Conservation (phyloP, 2,888 invertebrate genomes). For the Spatulosminthurus flaviceps region DNA sequence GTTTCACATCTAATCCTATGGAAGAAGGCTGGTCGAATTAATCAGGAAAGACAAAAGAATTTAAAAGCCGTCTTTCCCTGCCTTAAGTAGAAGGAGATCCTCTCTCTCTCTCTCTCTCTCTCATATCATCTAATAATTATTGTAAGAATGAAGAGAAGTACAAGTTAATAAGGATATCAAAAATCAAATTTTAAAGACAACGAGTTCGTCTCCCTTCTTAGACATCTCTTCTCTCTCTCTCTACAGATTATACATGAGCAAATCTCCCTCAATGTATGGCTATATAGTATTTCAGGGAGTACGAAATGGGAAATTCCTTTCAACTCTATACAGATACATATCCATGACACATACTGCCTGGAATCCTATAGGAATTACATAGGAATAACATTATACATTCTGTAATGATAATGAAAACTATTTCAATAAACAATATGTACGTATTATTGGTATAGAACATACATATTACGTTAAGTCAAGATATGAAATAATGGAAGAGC, state of each 20-base stretch:
- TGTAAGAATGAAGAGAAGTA: not conserved
- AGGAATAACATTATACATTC: not conserved
- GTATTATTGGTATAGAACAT: too few species aligned
- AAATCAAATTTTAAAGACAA: conserved; percentile 9
- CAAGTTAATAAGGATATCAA: not conserved
- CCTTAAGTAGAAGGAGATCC: not conserved
- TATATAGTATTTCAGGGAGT: not conserved
- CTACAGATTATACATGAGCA: too few species aligned
- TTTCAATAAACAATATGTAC: not conserved
- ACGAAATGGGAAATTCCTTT: not conserved
- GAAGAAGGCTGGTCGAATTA: not conserved
- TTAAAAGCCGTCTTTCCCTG: not conserved
- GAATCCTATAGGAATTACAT: too few species aligned
- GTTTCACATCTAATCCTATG: not conserved
- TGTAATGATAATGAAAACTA: conserved; percentile 9
- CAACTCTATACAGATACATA: not conserved
- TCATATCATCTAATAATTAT: too few species aligned
- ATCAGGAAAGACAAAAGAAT: not conserved
- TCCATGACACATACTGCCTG: not conserved
- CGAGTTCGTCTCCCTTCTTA: not conserved
- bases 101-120: not conserved
- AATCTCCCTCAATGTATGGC: too few species aligned
- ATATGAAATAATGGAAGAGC: not conserved
- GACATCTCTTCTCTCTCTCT: too few species aligned
- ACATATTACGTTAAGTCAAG: not conserved